These are phyloP conservation scores for Agrotis puta DNA, from an alignment of 2,888 invertebrate genomes.

Conservation along the genomic window DNA sequence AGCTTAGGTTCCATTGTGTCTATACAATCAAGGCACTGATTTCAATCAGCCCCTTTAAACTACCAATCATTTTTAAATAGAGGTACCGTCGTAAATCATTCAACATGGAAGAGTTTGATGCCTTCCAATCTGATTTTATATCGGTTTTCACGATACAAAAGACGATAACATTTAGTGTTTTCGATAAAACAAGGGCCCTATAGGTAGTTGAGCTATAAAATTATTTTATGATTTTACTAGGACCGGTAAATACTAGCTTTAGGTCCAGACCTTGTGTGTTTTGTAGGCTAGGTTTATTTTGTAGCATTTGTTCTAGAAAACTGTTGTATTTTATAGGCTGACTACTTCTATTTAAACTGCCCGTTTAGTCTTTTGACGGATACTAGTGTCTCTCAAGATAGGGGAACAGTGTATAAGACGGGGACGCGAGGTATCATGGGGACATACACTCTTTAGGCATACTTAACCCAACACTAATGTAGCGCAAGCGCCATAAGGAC, in stretches of 20 bases:
- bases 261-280: constrained; percentile 14
- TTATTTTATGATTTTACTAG: constrained; percentile 69
- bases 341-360: neutral
- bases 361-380: no score
- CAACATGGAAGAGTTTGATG: constrained; percentile 58
- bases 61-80: constrained; percentile 49
- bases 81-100: constrained; percentile 57
- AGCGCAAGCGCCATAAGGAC: no score
- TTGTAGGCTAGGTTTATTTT: constrained; percentile 7
- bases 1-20: constrained; percentile 1
- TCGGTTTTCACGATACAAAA: constrained; percentile 62
- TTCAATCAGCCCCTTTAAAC: constrained; percentile 37
- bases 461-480: no score
- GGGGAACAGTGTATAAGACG: no score
- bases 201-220: constrained; percentile 67
- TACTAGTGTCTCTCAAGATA: neutral
- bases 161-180: constrained; percentile 64
- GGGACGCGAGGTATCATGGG: no score
- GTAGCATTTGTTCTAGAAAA: neutral
- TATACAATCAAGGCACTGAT: constrained; percentile 33
- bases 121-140: constrained; percentile 65
- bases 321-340: neutral
- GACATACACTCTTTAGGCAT: no score
- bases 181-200: constrained; percentile 62
- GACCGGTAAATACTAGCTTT: constrained; percentile 32